Evolutionary conservation across 1,140 invertebrate species (phyloP).

Genomic region (Aethina tumida): DNA sequence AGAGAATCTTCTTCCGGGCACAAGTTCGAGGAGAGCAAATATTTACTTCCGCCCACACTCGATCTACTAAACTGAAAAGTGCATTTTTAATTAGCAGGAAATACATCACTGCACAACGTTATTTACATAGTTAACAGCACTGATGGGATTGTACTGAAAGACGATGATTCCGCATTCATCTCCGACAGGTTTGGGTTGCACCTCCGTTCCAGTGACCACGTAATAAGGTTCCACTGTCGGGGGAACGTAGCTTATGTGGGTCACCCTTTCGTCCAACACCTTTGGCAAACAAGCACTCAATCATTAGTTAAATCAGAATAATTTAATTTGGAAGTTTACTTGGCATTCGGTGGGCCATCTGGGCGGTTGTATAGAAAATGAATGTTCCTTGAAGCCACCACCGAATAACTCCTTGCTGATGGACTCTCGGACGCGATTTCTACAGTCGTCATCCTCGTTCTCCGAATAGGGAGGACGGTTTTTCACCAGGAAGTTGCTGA

Average conservation of each 20-base stretch:
- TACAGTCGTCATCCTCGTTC: conserved; percentile 14
- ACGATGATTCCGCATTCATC: conserved; percentile 78
- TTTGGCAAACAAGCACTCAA: conserved; percentile 31
- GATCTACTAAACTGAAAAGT: conserved; percentile 71
- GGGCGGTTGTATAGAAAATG: conserved; percentile 59
- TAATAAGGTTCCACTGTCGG: conserved; percentile 72
- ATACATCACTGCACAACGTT: neutral
- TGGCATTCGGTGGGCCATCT: conserved; percentile 85
- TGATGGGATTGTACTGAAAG: conserved; percentile 78
- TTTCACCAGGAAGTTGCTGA: conserved; percentile 22
- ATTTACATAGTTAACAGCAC: conserved; percentile 82
- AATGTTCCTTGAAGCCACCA: conserved; percentile 49
- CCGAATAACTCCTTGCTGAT: conserved; percentile 54
- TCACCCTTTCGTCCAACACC: conserved; percentile 73
- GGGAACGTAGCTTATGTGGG: conserved; percentile 65
- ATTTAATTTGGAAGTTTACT: too few relatives aligned
- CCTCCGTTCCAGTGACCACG: conserved; percentile 60
- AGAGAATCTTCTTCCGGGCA: conserved; percentile 53
- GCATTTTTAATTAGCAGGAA: conserved; percentile 2
- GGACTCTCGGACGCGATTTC: conserved; percentile 17
- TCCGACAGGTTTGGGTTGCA: conserved; percentile 71
- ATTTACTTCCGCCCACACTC: conserved; percentile 61
- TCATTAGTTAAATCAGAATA: conserved; percentile 1
- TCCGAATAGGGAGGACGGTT: conserved; percentile 3
- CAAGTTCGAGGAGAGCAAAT: conserved; percentile 41